Evolutionary conservation across 2,113 vertebrate genomes (phyloP), one percentile per base, ranked within the genome.

Genomic region (Proteles cristata): DNA sequence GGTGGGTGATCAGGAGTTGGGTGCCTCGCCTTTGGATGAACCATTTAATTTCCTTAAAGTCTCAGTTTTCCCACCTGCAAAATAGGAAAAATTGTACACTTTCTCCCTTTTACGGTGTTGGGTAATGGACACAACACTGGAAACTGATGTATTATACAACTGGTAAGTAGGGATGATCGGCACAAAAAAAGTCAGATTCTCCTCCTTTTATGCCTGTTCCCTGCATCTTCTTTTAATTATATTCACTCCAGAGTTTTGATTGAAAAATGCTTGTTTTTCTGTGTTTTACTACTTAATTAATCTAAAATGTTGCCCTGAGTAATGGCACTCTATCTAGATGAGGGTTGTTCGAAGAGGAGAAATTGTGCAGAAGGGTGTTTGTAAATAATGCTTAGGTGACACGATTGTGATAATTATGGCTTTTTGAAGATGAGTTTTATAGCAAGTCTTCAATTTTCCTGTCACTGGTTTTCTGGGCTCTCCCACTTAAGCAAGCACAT

Each of bases 381-480:
- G 96, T 97, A 96, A 97, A 96, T 91, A 97, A 97, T n/a, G 93
- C 95, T 79, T 90, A 48, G 76, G 82, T 94, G 97, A 94, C 91
- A 77, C 88, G 84, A 0, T 90, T 90, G 96, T 74, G 91, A 91
- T 96, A 94, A 97, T 97, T 96, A 95, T 8, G 91, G 91, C 91
- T 82, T 88, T 97, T 91, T 96, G 96, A 97, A 97, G 96, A 97
- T 95, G 96, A 89, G 85, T 93, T 97, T 97, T 97, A 97, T 91
- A 85, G 88, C 82, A 55, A 86, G 96, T 90, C 53, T n/a, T 97
- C 94, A 91, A 89, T 98, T 97, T 97, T 96, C 88, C 96, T 93
- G 96, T 94, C 96, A 82, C 39, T 94, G 53, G 79, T 48, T 82
- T 48, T 6, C 76, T 31, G 25, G 19, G 93, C 68, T 68, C 63